phyloP scores from a whole-genome alignment of 2,888 invertebrate species.

The Acronicta psi region DNA sequence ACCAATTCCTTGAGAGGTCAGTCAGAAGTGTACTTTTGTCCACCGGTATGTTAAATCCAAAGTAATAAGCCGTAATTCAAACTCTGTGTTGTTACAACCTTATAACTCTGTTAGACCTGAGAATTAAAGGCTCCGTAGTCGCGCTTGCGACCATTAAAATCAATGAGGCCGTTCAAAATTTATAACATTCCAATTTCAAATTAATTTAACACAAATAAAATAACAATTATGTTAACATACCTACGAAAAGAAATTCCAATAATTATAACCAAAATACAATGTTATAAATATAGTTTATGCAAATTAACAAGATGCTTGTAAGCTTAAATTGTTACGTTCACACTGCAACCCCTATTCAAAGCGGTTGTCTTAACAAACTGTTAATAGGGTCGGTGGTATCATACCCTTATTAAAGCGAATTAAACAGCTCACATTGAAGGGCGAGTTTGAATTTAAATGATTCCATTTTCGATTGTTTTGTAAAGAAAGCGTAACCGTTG shows the following conservation, averaged over 20 bases:
- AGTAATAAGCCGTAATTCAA: no score
- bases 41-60: no score
- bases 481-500: no score
- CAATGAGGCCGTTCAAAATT: no score
- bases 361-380: constrained; percentile 54
- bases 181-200: background rate
- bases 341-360: constrained; percentile 31
- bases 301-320: constrained; percentile 44
- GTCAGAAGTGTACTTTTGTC: no score
- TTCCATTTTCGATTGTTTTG: background rate
- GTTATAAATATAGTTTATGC: constrained; percentile 38
- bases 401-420: constrained; percentile 12
- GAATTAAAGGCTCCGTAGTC: no score
- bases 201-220: constrained; percentile 7
- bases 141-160: no score
- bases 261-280: constrained; percentile 21
- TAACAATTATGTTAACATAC: constrained; percentile 22
- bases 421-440: constrained; percentile 7
- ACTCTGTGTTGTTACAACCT: no score
- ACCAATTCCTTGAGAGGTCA: no score
- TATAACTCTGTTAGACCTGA: no score
- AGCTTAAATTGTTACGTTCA: constrained; percentile 37
- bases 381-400: constrained; percentile 34
- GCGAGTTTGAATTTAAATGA: constrained; percentile 9
- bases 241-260: constrained; percentile 24